phyloP scores from a whole-genome alignment of 2,113 vertebrate genomes.

The Calyptomena viridis region DNA sequence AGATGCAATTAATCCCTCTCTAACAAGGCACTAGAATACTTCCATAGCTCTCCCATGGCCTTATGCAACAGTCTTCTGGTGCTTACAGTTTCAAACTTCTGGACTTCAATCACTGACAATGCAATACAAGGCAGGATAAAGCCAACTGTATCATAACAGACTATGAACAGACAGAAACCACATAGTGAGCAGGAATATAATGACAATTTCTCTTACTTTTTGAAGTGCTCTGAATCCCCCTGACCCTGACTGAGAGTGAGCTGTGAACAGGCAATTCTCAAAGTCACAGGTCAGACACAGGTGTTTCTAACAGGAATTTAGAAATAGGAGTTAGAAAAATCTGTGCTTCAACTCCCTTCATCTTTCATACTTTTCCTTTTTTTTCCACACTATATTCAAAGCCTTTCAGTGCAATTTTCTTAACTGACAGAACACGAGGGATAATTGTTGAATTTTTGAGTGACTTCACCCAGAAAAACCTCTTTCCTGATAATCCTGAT shows the following conservation, averaged over 20 bases:
- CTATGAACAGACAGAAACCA: background rate
- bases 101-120: background rate
- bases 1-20: background rate
- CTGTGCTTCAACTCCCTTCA: background rate
- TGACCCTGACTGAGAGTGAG: background rate
- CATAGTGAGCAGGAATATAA: rapidly evolving
- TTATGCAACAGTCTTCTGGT: background rate
- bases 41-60: background rate
- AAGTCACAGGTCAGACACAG: background rate
- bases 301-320: background rate
- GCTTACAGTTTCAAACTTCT: background rate
- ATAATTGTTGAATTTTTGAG: background rate
- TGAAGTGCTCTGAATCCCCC: background rate
- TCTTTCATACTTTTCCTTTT: background rate
- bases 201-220: background rate
- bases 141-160: background rate
- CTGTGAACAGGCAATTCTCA: background rate
- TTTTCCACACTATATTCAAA: background rate
- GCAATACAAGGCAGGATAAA: background rate
- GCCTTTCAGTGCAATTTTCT: background rate
- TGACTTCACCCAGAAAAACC: background rate
- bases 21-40: background rate
- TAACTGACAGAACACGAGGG: background rate
- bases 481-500: background rate
- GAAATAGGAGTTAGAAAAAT: too few species aligned